Conservation (phyloP, 2,113 vertebrate genomes). For the Pterocles gutturalis region DNA sequence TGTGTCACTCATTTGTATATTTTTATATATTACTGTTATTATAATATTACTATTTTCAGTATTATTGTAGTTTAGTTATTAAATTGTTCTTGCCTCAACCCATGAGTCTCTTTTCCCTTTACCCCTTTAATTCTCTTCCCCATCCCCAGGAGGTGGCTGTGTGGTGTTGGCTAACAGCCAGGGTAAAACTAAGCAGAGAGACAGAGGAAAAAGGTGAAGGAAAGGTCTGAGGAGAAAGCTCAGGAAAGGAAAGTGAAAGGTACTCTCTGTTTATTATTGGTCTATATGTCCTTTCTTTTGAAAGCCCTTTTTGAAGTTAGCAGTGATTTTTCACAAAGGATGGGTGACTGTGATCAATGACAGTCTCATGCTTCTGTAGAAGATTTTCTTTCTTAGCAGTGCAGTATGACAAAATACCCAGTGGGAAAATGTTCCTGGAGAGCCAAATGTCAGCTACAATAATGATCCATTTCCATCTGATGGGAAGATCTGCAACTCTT, state of each 20-base stretch:
- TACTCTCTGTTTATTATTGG: background rate
- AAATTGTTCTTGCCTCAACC: too few relatives aligned
- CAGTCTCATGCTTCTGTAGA: background rate
- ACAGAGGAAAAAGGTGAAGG: background rate
- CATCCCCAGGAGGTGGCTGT: too few relatives aligned
- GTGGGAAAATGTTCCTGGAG: background rate
- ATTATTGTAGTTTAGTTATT: too few relatives aligned
- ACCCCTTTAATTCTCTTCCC: too few relatives aligned
- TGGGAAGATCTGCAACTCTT: background rate
- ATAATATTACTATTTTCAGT: too few relatives aligned
- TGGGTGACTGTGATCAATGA: background rate
- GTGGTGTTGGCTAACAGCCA: too few relatives aligned
- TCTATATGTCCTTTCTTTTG: background rate
- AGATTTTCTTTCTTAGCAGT: background rate
- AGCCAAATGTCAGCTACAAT: background rate
- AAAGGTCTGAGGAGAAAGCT: background rate
- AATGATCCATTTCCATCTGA: background rate
- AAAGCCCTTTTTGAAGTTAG: background rate
- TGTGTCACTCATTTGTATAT: too few relatives aligned
- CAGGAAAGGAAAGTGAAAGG: background rate
- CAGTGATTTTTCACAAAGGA: background rate
- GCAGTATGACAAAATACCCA: background rate
- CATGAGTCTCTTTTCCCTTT: too few relatives aligned
- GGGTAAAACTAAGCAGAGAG: background rate
- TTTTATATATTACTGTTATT: too few relatives aligned